These are phyloP conservation scores for Geococcyx californianus DNA, from an alignment of 2,113 vertebrate genomes.

Conservation along the genomic window DNA sequence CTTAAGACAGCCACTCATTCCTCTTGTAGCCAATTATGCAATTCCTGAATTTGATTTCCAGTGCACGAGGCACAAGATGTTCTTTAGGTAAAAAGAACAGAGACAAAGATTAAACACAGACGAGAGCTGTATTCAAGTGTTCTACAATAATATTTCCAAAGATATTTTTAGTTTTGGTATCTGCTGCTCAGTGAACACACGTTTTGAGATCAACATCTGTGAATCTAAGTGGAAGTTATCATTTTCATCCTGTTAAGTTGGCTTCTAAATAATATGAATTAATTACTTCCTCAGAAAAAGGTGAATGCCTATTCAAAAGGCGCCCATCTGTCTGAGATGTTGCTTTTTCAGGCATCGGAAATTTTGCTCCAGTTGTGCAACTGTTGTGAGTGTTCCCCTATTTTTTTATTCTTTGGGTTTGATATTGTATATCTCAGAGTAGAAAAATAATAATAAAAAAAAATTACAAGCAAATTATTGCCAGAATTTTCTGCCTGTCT, in stretches of 20 bases:
- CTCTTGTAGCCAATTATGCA: background rate
- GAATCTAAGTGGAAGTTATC: background rate
- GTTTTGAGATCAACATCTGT: background rate
- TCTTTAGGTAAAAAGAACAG: background rate
- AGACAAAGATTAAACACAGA: background rate
- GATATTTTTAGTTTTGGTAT: background rate
- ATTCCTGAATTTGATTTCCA: background rate
- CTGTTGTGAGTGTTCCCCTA: background rate
- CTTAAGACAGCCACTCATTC: background rate
- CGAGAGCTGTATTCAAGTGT: background rate
- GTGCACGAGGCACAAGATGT: background rate
- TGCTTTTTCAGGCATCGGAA: background rate
- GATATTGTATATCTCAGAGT: background rate
- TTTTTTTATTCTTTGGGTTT: background rate
- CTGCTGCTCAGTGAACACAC: background rate
- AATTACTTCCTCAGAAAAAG: background rate
- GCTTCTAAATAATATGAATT: background rate
- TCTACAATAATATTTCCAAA: background rate
- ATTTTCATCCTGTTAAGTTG: background rate
- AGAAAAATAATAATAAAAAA: background rate
- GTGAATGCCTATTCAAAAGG: fast-evolving
- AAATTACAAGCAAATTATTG: background rate
- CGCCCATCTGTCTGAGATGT: background rate
- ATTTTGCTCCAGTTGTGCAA: background rate
- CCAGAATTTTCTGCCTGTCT: background rate